Conservation (phyloP, 2,888 invertebrate genomes). For the Eurytoma californica region DNA sequence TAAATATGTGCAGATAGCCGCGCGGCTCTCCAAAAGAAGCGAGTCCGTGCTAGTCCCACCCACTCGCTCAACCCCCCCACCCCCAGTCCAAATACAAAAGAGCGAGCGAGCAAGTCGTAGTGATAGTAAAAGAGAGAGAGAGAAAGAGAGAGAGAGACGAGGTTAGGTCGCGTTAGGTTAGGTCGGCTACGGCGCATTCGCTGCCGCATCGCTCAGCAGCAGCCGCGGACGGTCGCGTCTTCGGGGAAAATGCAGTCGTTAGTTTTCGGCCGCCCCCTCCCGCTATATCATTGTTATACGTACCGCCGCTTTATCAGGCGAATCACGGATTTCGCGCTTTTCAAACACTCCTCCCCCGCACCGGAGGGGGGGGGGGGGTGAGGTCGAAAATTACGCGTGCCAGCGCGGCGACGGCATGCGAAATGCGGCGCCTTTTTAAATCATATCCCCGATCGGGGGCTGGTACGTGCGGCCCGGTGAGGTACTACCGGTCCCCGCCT, state of each 20-base stretch:
- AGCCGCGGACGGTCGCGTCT: background rate
- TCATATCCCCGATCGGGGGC: no score
- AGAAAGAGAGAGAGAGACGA: conserved; percentile 14
- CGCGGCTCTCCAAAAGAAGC: no score
- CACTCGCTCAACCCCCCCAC: no score
- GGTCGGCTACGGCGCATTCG: conserved; percentile 42
- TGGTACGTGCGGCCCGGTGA: no score
- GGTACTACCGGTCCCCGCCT: no score
- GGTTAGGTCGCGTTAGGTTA: conserved; percentile 19
- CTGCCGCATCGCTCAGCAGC: conserved; percentile 34
- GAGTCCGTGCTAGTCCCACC: no score
- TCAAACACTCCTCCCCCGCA: background rate
- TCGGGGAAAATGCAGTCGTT: conserved; percentile 29
- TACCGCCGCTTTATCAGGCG: conserved; percentile 2
- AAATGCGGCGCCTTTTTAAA: background rate
- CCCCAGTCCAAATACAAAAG: background rate
- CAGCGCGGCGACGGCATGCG: conserved; percentile 1
- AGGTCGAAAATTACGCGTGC: no score
- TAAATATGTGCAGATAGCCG: conserved; percentile 65
- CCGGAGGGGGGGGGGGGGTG: no score
- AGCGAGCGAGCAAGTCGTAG: background rate
- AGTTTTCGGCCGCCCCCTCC: conserved; percentile 19
- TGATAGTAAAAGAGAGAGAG: background rate
- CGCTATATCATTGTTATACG: conserved; percentile 17
- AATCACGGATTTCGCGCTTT: conserved; percentile 39